phyloP scores from a whole-genome alignment of 2,797 vertebrate genomes.

The Triplophysa yarkandensis region DNA sequence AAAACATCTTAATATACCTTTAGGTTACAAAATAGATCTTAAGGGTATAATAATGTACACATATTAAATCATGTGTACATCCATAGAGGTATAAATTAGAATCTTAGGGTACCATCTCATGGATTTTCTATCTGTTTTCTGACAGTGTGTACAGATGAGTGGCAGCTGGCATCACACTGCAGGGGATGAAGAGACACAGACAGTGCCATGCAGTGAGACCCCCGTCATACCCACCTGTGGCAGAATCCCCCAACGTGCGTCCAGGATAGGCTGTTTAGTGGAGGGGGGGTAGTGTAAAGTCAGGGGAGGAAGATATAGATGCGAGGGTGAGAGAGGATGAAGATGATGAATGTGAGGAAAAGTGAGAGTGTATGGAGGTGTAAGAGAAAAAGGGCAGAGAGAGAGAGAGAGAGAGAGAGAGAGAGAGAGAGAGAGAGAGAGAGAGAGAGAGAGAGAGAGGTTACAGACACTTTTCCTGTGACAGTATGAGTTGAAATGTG shows the following conservation, averaged over 20 bases:
- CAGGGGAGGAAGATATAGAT: constrained; percentile 47
- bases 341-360: constrained; percentile 57
- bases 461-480: constrained; percentile 45
- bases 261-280: constrained; percentile 91
- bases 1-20: no score
- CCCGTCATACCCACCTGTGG: constrained; percentile 86
- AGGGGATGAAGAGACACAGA: constrained; percentile 71
- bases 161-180: constrained; percentile 42
- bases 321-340: constrained; percentile 44
- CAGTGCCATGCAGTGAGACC: constrained; percentile 78
- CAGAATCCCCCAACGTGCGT: constrained; percentile 88
- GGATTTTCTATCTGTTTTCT: no score
- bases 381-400: no score
- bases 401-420: constrained; percentile 17
- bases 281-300: constrained; percentile 51
- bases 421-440: constrained; percentile 53
- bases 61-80: no score
- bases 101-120: no score
- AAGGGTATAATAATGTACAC: no score
- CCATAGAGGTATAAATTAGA: no score
- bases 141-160: constrained; percentile 38
- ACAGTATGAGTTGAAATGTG: constrained; percentile 19
- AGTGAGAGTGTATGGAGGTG: no score
- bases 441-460: constrained; percentile 54
- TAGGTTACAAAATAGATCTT: no score